Conservation (phyloP, 2,888 invertebrate species). For the Eurois occulta region DNA sequence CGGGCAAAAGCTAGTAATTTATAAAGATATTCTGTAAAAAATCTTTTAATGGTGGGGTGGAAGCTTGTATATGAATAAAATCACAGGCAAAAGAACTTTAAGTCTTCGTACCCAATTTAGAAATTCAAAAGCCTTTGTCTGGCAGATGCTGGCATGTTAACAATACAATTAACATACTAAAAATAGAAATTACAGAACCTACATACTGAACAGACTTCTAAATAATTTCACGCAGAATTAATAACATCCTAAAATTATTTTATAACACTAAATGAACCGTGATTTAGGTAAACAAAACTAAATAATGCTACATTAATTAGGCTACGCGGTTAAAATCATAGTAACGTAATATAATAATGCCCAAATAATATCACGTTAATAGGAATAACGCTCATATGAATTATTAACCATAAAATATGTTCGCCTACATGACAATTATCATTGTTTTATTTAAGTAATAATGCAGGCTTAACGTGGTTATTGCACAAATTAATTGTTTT, state of each 20-base stretch:
- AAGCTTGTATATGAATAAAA: background rate
- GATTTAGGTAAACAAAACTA: background rate
- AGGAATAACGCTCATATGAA: background rate
- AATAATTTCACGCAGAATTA: background rate
- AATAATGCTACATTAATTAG: background rate
- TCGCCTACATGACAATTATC: conserved; percentile 1
- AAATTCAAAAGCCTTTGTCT: background rate
- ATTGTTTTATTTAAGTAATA: conserved; percentile 36
- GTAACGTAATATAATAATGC: background rate
- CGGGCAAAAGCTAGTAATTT: too few relatives aligned
- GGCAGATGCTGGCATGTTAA: background rate
- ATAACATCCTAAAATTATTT: background rate
- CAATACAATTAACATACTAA: background rate
- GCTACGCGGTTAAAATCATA: background rate
- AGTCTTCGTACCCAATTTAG: background rate
- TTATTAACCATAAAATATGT: conserved; percentile 17
- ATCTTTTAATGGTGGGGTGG: background rate
- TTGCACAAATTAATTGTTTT: conserved; percentile 37
- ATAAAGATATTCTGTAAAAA: too few relatives aligned
- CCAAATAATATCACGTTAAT: conserved; percentile 15
- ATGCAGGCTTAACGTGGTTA: conserved; percentile 22
- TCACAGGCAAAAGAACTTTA: background rate
- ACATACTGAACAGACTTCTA: background rate
- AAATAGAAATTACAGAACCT: background rate
- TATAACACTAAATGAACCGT: background rate